These are phyloP conservation scores for Ephestia elutella DNA, from an alignment of 1,140 invertebrate species.

Conservation along the genomic window DNA sequence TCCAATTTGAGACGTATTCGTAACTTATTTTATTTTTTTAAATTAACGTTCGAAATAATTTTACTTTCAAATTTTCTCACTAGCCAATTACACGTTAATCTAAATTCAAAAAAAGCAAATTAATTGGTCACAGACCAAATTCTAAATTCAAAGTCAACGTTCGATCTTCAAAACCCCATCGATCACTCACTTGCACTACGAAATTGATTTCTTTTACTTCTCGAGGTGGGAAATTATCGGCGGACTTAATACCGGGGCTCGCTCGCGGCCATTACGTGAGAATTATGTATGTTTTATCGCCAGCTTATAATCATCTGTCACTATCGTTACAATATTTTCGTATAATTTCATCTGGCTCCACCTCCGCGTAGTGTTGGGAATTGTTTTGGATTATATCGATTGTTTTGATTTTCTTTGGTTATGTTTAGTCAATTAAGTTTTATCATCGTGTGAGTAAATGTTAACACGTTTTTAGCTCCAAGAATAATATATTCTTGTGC, in stretches of 20 bases:
- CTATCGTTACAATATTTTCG: conserved; percentile 72
- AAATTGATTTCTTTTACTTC: conserved; percentile 45
- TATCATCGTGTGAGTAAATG: too few species aligned
- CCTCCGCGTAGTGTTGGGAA: conserved; percentile 44
- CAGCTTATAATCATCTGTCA: conserved; percentile 74
- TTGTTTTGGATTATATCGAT: conserved; percentile 26
- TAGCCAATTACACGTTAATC: too few species aligned
- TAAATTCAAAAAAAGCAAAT: too few species aligned
- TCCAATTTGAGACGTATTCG: too few species aligned
- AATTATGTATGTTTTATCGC: conserved; percentile 74
- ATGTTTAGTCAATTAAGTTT: background rate
- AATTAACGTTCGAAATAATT: too few species aligned
- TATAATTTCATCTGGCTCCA: conserved; percentile 65
- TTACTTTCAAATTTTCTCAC: too few species aligned
- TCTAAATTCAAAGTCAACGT: background rate
- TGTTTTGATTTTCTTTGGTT: background rate
- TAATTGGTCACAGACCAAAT: background rate
- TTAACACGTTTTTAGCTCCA: too few species aligned
- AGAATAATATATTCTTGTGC: too few species aligned
- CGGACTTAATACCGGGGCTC: conserved; percentile 33
- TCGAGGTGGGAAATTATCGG: conserved; percentile 18
- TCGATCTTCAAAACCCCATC: background rate
- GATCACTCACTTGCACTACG: conserved; percentile 14
- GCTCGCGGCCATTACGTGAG: conserved; percentile 52
- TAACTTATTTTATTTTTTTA: too few species aligned